Conservation (phyloP, 1,140 invertebrate species). For the Hypsibius dujardini region DNA sequence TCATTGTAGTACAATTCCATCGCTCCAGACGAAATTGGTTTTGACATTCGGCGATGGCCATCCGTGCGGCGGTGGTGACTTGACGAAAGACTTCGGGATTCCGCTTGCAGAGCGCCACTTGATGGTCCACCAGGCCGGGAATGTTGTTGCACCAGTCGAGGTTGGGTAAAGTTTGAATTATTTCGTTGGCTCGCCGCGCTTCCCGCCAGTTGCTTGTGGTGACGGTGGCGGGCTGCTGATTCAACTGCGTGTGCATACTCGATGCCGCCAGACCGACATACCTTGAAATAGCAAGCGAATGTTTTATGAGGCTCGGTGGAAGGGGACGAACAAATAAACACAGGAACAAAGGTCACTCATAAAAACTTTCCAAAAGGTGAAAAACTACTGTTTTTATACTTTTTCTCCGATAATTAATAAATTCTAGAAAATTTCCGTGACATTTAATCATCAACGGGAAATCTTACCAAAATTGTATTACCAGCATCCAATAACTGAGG, state of each 20-base stretch:
- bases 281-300: no score
- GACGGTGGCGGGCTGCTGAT: background rate
- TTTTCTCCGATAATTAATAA: no score
- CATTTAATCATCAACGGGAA: no score
- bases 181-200: background rate
- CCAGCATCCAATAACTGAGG: no score
- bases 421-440: no score
- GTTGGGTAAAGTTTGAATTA: background rate
- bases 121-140: constrained; percentile 34
- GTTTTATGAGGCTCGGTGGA: no score
- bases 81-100: constrained; percentile 38
- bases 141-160: constrained; percentile 27
- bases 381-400: no score
- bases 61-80: constrained; percentile 37
- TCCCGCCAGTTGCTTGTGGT: background rate
- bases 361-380: no score
- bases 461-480: no score
- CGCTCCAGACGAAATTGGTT: constrained; percentile 41
- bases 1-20: constrained; percentile 41
- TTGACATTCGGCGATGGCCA: constrained; percentile 41
- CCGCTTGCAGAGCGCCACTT: constrained; percentile 38
- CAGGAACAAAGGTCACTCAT: no score
- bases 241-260: background rate
- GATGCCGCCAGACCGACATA: background rate
- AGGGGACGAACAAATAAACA: no score